Conservation (phyloP, 2,888 invertebrate genomes). For the Eupeodes latifasciatus region DNA sequence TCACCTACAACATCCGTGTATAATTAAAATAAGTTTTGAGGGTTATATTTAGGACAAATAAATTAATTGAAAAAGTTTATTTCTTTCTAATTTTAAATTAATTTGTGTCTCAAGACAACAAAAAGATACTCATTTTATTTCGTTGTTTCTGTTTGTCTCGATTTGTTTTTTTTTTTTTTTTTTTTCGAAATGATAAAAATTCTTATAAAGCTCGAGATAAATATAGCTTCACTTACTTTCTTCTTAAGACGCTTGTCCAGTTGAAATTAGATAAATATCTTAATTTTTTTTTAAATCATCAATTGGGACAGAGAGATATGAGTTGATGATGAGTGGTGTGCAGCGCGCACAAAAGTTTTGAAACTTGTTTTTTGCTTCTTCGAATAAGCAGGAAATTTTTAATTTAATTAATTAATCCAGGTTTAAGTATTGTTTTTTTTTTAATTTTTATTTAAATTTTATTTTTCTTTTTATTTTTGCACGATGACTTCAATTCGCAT, state of each 20-base stretch:
- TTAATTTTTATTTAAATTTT: background rate
- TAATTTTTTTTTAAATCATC: constrained; percentile 12
- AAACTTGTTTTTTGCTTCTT: constrained; percentile 45
- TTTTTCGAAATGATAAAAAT: background rate
- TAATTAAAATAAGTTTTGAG: background rate
- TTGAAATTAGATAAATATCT: constrained; percentile 49
- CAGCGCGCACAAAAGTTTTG: background rate
- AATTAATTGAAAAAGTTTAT: background rate
- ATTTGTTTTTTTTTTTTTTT: constrained; percentile 25
- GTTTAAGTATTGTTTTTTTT: constrained; percentile 44
- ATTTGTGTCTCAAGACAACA: constrained; percentile 12
- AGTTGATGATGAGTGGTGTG: background rate
- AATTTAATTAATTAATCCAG: constrained; percentile 84
- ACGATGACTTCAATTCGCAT: constrained; percentile 3
- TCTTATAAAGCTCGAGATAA: constrained; percentile 9
- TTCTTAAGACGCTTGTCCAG: constrained; percentile 48
- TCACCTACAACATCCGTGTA: background rate
- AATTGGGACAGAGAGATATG: constrained; percentile 8
- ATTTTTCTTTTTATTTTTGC: constrained; percentile 13
- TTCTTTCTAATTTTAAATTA: constrained; percentile 18
- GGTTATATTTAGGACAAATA: constrained; percentile 3
- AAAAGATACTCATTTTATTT: background rate
- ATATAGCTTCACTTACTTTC: constrained; percentile 52
- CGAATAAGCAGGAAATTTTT: constrained; percentile 83
- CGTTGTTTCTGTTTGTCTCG: background rate